Evolutionary conservation across 64 coral and sea anemone species (phyloP).

Genomic region (Montipora foliosa): DNA sequence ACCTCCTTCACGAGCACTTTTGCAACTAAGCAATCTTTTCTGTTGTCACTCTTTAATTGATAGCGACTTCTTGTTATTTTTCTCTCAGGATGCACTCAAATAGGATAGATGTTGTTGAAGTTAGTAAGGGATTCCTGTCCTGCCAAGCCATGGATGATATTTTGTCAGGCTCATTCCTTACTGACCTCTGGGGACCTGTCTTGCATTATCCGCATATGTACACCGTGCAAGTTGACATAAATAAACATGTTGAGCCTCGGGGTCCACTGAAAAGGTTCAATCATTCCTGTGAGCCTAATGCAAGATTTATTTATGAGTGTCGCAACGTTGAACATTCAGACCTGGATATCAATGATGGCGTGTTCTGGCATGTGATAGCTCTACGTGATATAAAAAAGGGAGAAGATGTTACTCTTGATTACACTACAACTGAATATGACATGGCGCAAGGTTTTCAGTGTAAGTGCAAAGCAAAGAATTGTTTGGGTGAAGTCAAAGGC

Average conservation of each 20-base stretch:
- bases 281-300: slow-evolving; percentile 21
- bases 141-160: slow-evolving; percentile 42
- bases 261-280: not conserved
- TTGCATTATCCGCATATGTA: not conserved
- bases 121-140: not conserved
- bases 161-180: slow-evolving; percentile 8
- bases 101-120: slow-evolving; percentile 20
- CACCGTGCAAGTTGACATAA: slow-evolving; percentile 8
- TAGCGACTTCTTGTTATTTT: not conserved
- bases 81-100: slow-evolving; percentile 2
- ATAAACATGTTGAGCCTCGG: slow-evolving; percentile 22
- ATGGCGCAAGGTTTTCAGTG: slow-evolving; percentile 28
- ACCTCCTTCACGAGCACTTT: too few relatives aligned
- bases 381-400: slow-evolving; percentile 24
- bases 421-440: slow-evolving; percentile 35
- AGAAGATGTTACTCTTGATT: slow-evolving; percentile 36
- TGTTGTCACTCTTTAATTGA: not conserved
- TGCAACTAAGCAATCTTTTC: not conserved
- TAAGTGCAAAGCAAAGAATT: slow-evolving; percentile 5
- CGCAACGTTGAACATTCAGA: not conserved
- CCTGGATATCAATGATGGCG: not conserved
- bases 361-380: slow-evolving; percentile 28
- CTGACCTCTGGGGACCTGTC: slow-evolving; percentile 47
- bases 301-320: slow-evolving; percentile 19
- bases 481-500: slow-evolving; percentile 40